Evolutionary conservation across 2,888 invertebrate species (phyloP), one percentile per base, ranked within the genome.

Genomic region (Drosophila anomalata): DNA sequence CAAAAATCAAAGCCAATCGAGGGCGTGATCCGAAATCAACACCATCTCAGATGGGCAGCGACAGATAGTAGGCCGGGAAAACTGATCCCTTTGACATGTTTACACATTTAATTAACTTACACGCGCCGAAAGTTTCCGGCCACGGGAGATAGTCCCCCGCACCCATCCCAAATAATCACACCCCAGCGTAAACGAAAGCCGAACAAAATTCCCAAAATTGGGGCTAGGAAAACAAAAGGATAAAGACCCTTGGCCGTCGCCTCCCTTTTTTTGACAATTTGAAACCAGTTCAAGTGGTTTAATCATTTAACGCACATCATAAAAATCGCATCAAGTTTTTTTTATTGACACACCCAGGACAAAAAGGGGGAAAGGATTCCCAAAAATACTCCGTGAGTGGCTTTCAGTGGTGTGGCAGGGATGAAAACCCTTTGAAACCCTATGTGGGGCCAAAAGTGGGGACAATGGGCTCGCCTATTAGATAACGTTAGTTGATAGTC

Each of bases 271-370:
- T 73, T 74, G 80, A 77, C 84, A 82, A 87, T 87, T 84, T 78
- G 88, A 84, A 57, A 85, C 79, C 87, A 76, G 89, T 87, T 89
- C 89, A 88, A 87, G 85, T 85, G 89, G 81, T 79, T 84, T 85
- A 88, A 89, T 89, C 89, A 89, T 89, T 89, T 89, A 89, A 89
- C 87, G 80, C 81, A 79, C 87, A 81, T 89, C 87, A 83, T 83
- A 89, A 86, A 88, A 88, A 84, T 89, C 87, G 73, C 78, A 86
- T 83, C 81, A 86, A 89, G 80, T 84, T 85, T 84, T 73, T 84
- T 87, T 81, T 87, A 80, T 82, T 84, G 84, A 76, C 85, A 75
- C 85, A 53, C 67, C 62, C 74, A 76, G 46, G 31, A 80, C 75
- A 75, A 76, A 74, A 57, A 62, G 60, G 59, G 36, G 11, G 24